A percentile compares a stretch with the other conserved stretches of the same genome.
These are phyloP conservation scores for Morus bassanus DNA, from an alignment of 2,797 vertebrate genomes.

Conservation along the genomic window DNA sequence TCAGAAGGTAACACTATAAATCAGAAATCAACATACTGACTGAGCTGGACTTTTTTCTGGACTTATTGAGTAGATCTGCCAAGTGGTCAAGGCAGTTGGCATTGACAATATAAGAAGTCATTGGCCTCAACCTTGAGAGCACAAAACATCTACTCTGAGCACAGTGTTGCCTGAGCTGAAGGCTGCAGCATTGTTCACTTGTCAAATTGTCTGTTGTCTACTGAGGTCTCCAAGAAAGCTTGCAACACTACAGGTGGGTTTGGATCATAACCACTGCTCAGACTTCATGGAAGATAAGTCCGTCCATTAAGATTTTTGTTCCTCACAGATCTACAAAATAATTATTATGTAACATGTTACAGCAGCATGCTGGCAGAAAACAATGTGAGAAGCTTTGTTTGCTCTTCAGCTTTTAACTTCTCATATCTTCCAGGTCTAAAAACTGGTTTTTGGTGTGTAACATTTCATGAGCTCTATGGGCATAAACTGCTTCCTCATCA, in stretches of 20 bases:
- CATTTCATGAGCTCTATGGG: not conserved
- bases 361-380: not conserved
- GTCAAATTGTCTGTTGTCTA: not conserved
- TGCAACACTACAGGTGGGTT: not conserved
- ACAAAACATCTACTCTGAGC: not conserved
- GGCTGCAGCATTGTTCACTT: not conserved
- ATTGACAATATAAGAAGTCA: not conserved
- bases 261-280: not conserved
- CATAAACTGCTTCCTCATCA: not conserved
- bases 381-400: not conserved
- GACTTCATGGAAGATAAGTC: not conserved
- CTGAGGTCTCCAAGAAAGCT: not conserved
- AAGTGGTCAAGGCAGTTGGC: not conserved
- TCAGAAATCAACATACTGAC: not conserved
- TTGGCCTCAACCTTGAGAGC: not conserved
- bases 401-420: not conserved
- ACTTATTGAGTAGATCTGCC: not conserved
- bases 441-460: not conserved
- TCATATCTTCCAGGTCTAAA: not conserved
- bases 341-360: not conserved
- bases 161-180: not conserved
- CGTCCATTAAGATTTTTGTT: not conserved
- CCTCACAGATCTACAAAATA: not conserved
- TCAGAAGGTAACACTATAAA: not conserved
- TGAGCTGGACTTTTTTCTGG: not conserved